Percentiles rank a stretch among this genome's conserved stretches.
phyloP scores from a whole-genome alignment of 2,113 vertebrate genomes.

The Trochalopteron elliotii region DNA sequence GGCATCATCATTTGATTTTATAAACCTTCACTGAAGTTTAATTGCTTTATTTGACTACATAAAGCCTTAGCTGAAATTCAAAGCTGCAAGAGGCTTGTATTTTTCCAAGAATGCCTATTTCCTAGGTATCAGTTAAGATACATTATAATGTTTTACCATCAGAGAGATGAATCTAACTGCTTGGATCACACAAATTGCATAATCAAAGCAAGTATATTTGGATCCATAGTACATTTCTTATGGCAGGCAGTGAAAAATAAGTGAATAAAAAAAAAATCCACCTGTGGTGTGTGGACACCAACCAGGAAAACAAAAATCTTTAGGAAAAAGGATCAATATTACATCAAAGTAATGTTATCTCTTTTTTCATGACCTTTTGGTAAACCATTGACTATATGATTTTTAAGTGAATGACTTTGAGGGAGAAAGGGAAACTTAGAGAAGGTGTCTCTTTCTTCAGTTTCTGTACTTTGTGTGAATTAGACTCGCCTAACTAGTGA shows the following conservation, averaged over 20 bases:
- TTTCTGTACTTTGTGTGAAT: background rate
- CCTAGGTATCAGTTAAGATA: background rate
- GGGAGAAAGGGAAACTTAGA: background rate
- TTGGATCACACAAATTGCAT: background rate
- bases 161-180: background rate
- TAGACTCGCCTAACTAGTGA: background rate
- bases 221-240: background rate
- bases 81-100: background rate
- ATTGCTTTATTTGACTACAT: constrained; percentile 24
- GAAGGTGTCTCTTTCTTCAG: background rate
- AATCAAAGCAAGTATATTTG: background rate
- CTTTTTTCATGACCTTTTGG: background rate
- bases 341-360: background rate
- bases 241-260: background rate
- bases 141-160: background rate
- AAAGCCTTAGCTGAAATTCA: constrained; percentile 8
- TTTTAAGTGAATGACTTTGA: background rate
- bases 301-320: background rate
- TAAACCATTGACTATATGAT: background rate
- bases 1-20: background rate
- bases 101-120: background rate
- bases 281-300: background rate
- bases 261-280: background rate
- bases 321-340: background rate
- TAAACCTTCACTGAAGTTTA: background rate